Evolutionary conservation across 2,888 invertebrate genomes (phyloP).

Genomic region (Altica lythri): DNA sequence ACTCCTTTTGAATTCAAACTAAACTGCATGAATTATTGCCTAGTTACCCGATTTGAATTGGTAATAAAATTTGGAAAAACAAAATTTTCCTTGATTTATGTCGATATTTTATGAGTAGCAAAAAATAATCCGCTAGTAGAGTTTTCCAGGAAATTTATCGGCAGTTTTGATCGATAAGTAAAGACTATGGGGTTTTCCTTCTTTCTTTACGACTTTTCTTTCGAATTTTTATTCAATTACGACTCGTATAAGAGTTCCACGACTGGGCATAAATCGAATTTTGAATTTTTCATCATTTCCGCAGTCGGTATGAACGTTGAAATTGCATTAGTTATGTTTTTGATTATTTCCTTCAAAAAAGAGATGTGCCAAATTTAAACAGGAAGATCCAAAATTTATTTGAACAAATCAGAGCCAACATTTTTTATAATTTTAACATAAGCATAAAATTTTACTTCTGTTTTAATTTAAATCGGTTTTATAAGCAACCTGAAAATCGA

Average conservation of each 20-base stretch:
- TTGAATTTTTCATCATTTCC: conserved; percentile 36
- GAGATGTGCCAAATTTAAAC: no score
- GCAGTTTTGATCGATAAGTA: conserved; percentile 39
- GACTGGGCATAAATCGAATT: conserved; percentile 32
- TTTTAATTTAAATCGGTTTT: no score
- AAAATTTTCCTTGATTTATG: conserved; percentile 51
- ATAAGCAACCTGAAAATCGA: no score
- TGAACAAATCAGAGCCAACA: no score
- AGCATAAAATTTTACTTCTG: no score
- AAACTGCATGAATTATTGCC: conserved; percentile 50
- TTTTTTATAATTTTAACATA: no score
- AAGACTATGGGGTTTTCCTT: conserved; percentile 31
- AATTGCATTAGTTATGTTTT: conserved; percentile 34
- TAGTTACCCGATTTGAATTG: conserved; percentile 53
- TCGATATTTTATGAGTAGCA: conserved; percentile 46
- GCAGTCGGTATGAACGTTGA: conserved; percentile 24
- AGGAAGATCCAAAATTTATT: no score
- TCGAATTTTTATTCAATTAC: conserved; percentile 38
- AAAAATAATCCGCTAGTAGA: conserved; percentile 44
- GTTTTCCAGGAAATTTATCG: conserved; percentile 39
- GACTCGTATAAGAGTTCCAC: conserved; percentile 25
- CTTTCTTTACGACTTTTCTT: conserved; percentile 32
- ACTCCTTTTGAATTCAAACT: conserved; percentile 46
- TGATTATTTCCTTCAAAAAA: conserved; percentile 20
- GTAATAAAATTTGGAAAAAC: conserved; percentile 53